Conservation (phyloP, 2,797 vertebrate species). For the Loris lydekkerianus region DNA sequence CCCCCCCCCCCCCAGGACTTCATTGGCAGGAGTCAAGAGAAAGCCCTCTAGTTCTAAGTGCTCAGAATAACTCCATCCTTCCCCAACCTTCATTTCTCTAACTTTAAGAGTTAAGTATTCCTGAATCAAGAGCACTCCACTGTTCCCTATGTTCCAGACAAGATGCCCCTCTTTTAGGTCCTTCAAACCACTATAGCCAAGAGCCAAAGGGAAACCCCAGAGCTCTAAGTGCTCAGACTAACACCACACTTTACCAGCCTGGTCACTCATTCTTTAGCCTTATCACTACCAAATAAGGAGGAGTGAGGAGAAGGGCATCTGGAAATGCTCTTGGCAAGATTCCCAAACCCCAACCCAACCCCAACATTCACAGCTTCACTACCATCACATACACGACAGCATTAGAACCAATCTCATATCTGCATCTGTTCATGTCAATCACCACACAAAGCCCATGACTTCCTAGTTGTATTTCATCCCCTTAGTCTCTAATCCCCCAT, state of each 20-base stretch:
- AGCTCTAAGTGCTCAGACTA: neutral
- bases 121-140: neutral
- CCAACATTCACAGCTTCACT: neutral
- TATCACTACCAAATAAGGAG: neutral
- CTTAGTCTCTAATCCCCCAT: neutral
- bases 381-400: neutral
- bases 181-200: neutral
- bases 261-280: slow-evolving; percentile 36
- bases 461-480: neutral
- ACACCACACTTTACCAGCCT: neutral
- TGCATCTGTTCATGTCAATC: neutral
- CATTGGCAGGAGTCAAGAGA: neutral
- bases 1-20: no score
- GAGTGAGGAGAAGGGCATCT: neutral
- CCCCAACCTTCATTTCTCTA: neutral
- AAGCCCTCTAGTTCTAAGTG: neutral
- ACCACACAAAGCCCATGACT: neutral
- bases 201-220: neutral
- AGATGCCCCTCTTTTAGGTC: neutral
- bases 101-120: neutral
- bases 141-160: neutral
- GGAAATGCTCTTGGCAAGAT: neutral
- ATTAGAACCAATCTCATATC: neutral
- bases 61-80: neutral
- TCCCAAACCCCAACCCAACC: neutral